Percentiles rank a stretch among this genome's conserved stretches.
Evolutionary conservation across 2,113 vertebrate species (phyloP).

Genomic region (Gallinago media): DNA sequence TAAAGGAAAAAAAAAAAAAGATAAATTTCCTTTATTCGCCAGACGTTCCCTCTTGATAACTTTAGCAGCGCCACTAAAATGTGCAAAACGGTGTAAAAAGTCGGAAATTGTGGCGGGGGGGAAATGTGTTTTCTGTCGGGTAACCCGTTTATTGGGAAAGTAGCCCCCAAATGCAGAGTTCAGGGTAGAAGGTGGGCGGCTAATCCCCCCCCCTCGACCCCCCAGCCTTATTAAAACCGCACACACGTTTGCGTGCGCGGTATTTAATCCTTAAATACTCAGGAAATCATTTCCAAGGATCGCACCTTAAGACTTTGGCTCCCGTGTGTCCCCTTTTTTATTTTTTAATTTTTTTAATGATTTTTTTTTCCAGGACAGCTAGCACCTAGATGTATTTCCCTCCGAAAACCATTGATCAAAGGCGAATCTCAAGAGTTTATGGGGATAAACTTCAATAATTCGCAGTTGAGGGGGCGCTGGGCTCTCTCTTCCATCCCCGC

Average conservation of each 20-base stretch:
- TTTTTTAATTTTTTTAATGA: neutral
- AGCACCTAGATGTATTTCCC: neutral
- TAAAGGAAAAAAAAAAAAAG: neutral
- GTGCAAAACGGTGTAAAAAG: neutral
- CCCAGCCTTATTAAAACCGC: neutral
- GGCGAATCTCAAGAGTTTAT: conserved; percentile 62
- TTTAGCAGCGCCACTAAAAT: neutral
- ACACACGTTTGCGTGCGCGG: neutral
- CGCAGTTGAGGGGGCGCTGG: neutral
- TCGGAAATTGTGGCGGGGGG: neutral
- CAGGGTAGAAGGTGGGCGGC: neutral
- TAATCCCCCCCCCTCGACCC: neutral
- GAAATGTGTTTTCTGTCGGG: neutral
- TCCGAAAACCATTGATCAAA: conserved; percentile 58
- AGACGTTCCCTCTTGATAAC: neutral
- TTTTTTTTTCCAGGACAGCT: neutral
- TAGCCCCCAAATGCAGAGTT: neutral
- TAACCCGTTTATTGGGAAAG: neutral
- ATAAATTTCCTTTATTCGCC: conserved; percentile 5
- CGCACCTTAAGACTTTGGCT: neutral
- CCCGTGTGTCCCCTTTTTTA: neutral
- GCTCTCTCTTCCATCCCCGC: neutral
- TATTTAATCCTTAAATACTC: neutral
- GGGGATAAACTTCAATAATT: conserved; percentile 63
- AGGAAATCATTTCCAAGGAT: neutral